phyloP scores from a whole-genome alignment of 2,113 vertebrate genomes.

The Pollachius pollachius region DNA sequence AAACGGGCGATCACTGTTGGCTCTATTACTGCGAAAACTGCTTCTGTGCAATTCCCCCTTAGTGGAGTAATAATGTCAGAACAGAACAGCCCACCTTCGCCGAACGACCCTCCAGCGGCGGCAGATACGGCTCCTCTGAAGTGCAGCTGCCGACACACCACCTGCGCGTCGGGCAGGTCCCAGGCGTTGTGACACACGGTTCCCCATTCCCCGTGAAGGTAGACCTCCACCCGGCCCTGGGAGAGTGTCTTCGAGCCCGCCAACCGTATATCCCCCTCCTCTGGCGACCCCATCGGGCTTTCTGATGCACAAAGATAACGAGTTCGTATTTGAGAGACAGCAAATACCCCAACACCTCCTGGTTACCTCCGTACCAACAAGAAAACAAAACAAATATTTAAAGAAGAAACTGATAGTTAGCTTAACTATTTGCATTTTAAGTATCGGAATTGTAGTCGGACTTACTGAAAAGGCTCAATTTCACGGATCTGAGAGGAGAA shows the following conservation, averaged over 20 bases:
- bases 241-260: constrained; percentile 17
- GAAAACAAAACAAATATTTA: no score
- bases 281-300: neutral
- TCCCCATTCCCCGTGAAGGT: constrained; percentile 76
- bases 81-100: constrained; percentile 60
- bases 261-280: constrained; percentile 60
- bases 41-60: constrained; percentile 34
- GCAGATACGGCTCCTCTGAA: constrained; percentile 65
- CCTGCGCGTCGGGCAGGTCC: constrained; percentile 68
- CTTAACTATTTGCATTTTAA: no score
- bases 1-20: neutral
- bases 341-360: no score
- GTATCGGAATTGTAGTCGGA: constrained; percentile 8
- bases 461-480: constrained; percentile 42
- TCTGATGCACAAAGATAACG: no score
- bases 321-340: no score
- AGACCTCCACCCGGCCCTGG: constrained; percentile 79
- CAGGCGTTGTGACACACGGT: constrained; percentile 80
- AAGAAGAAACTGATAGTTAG: no score
- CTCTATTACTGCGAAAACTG: constrained; percentile 39
- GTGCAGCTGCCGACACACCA: constrained; percentile 77
- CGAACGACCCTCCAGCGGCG: constrained; percentile 46
- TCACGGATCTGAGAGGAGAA: constrained; percentile 3
- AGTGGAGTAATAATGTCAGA: constrained; percentile 26
- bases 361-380: neutral